phyloP scores from a whole-genome alignment of 2,888 invertebrate genomes.

The Drosophila buzzatii region DNA sequence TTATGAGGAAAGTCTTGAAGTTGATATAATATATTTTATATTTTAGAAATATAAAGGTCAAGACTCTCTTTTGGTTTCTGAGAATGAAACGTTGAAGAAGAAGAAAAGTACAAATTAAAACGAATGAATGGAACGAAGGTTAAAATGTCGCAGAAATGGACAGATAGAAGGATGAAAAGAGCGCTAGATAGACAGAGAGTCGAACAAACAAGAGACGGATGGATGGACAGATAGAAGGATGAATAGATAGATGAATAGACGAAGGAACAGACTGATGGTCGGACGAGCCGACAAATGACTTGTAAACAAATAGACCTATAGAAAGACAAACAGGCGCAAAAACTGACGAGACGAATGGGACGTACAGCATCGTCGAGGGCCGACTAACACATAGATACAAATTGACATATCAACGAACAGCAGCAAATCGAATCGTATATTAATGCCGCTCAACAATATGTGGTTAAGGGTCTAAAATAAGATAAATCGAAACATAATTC shows the following conservation, averaged over 20 bases:
- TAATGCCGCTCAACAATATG: neutral
- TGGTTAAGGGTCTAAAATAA: neutral
- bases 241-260: neutral
- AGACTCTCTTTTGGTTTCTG: neutral
- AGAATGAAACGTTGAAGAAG: neutral
- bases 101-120: neutral
- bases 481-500: neutral
- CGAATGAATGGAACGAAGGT: neutral
- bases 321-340: neutral
- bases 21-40: too few relatives aligned
- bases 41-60: neutral
- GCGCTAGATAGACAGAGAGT: neutral
- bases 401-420: neutral
- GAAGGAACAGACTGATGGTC: too few relatives aligned
- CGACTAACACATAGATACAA: neutral
- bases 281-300: too few relatives aligned
- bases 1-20: too few relatives aligned
- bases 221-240: neutral
- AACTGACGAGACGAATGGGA: neutral
- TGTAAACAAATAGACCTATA: neutral
- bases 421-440: neutral
- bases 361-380: too few relatives aligned
- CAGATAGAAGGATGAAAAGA: neutral
- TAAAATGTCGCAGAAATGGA: neutral
- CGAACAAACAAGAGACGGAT: neutral